Evolutionary conservation across 2,797 vertebrate species (phyloP).

Genomic region (Dipus sagitta): DNA sequence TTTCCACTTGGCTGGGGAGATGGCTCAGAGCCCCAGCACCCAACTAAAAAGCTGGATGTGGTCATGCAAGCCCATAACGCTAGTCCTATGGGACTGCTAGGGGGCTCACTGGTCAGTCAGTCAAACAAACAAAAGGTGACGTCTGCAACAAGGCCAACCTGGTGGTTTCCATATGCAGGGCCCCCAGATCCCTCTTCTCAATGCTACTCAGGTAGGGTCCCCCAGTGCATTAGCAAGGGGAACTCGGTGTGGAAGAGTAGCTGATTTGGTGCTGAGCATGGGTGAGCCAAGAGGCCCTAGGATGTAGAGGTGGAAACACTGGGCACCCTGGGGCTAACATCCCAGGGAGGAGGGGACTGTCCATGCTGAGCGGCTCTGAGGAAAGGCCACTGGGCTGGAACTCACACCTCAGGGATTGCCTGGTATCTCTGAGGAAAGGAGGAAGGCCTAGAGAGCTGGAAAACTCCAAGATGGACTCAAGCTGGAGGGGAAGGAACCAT

Average conservation of each 20-base stretch:
- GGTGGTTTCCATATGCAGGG: accelerated
- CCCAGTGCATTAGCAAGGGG: accelerated
- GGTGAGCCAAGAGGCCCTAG: background rate
- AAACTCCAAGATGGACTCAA: too few species aligned
- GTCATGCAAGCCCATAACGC: too few species aligned
- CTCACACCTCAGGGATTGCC: too few species aligned
- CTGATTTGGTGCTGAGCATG: background rate
- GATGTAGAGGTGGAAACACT: too few species aligned
- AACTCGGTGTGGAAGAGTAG: background rate
- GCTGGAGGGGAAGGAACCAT: background rate
- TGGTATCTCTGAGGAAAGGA: too few species aligned
- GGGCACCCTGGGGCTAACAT: background rate
- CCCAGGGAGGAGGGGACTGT: too few species aligned
- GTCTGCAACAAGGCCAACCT: background rate
- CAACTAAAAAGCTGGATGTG: too few species aligned
- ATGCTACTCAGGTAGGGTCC: background rate
- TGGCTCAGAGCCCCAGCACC: too few species aligned
- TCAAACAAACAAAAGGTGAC: too few species aligned
- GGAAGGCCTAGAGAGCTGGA: background rate
- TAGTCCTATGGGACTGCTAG: too few species aligned
- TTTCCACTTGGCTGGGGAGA: too few species aligned
- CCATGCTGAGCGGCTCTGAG: background rate
- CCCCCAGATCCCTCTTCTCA: accelerated
- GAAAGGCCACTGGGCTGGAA: background rate
- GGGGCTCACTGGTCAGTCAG: too few species aligned